Evolutionary conservation across 2,888 invertebrate species (phyloP), one percentile per base, ranked within the genome.

Genomic region (Platycheirus albimanus): DNA sequence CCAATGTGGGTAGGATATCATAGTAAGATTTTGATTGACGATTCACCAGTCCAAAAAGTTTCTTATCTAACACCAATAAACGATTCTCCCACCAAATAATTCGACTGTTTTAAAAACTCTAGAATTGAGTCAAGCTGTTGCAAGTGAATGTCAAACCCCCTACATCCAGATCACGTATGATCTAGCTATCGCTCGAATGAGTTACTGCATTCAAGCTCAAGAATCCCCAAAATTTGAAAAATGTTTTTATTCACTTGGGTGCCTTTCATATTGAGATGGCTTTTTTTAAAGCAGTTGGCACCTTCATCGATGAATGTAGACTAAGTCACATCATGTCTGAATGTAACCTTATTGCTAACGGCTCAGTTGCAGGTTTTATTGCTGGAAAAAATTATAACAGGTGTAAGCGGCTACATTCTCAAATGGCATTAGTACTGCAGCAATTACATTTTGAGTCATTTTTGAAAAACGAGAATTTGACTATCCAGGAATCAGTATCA

Each of bases 171-270:
- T 87, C 71, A 87, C 88, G 2, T 89, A 88, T 79, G 88, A 88
- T 85, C 76, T 88, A 45, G 88, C 87, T 2, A 88, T 88, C 77
- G 66, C 87, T 64, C 54, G 85, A 85, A 70, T 86, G 52, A 86
- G 85, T n/a, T 36, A 86, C 43, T 85, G 86, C 85, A 87, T 89
- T 51, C 86, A 88, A 80, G 43, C 85, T 63, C 78, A 81, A 56
- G 87, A 89, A 69, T 49, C 49, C 33, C 85, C 87, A 67, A 81
- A 64, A 83, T 89, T 87, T 85, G 84, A 88, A 52, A 87, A 88
- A n/a, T 66, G 11, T 90, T 75, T 90, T 89, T 79, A 88, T 89
- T 52, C 87, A 89, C 86, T 76, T 88, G 19, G 89, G 89, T 17
- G 71, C 86, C 30, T 89, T 91, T 85, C 87, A 87, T 84, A 67